These are phyloP conservation scores for Salmo trutta DNA, from an alignment of 2,797 vertebrate species.

Conservation along the genomic window DNA sequence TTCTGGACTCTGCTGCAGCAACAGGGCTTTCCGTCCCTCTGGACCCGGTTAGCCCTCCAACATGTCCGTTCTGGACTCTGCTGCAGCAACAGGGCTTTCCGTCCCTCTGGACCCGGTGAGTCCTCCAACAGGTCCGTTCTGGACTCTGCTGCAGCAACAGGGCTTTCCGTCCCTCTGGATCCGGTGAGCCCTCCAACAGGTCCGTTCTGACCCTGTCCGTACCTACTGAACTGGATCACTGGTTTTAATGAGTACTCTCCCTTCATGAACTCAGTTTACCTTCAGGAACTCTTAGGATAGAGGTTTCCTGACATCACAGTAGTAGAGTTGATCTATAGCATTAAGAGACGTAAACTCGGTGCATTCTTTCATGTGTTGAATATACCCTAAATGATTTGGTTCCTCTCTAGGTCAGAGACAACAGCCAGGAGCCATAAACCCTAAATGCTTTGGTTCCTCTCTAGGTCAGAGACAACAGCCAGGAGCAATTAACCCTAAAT, in stretches of 20 bases:
- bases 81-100: neutral
- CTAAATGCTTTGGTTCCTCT: too few species aligned
- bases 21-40: slow-evolving; percentile 9
- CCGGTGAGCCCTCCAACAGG: neutral
- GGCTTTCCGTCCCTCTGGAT: neutral
- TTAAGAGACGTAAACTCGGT: neutral
- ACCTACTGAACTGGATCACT: neutral
- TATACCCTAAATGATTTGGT: neutral
- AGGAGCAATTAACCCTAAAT: too few species aligned
- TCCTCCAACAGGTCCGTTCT: neutral
- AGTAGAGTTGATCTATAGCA: neutral
- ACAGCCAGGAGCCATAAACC: too few species aligned
- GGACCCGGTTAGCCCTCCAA: too few species aligned
- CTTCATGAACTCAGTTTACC: too few species aligned
- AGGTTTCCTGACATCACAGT: too few species aligned
- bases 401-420: too few species aligned
- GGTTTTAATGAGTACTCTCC: neutral
- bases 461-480: too few species aligned
- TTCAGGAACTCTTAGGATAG: too few species aligned
- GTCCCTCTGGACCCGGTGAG: neutral
- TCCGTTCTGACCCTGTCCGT: too few species aligned
- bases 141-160: neutral
- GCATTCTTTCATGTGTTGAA: neutral
- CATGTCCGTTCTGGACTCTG: neutral
- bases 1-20: neutral